These are phyloP conservation scores for Platanista minor DNA, from an alignment of 2,113 vertebrate species.

Conservation along the genomic window DNA sequence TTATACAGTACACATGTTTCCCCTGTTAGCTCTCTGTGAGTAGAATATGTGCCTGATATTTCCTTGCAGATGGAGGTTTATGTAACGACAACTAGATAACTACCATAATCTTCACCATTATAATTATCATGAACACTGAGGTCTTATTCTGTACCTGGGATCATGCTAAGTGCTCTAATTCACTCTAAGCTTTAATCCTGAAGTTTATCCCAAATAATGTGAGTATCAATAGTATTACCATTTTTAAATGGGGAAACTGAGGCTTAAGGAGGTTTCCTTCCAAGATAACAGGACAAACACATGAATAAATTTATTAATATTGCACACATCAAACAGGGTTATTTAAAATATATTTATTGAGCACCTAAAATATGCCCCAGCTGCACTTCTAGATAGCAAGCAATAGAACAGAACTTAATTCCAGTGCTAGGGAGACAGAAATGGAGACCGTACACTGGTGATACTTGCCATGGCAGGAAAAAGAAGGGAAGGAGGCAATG, in stretches of 20 bases:
- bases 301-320: neutral
- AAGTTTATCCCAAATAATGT: neutral
- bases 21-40: neutral
- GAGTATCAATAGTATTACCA: neutral
- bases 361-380: neutral
- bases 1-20: neutral
- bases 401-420: neutral
- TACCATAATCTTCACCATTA: neutral
- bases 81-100: neutral
- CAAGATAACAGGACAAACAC: neutral
- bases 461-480: neutral
- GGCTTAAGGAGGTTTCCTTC: neutral
- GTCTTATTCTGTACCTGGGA: neutral
- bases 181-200: neutral
- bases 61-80: neutral
- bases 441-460: neutral
- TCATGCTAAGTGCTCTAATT: neutral
- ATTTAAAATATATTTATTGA: neutral
- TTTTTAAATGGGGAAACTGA: neutral
- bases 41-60: neutral
- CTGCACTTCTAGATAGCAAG: neutral
- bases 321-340: neutral
- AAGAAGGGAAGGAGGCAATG: neutral
- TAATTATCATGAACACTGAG: neutral
- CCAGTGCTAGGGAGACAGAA: neutral